phyloP scores from a whole-genome alignment of 2,888 invertebrate genomes.

The Xestia ashworthii region DNA sequence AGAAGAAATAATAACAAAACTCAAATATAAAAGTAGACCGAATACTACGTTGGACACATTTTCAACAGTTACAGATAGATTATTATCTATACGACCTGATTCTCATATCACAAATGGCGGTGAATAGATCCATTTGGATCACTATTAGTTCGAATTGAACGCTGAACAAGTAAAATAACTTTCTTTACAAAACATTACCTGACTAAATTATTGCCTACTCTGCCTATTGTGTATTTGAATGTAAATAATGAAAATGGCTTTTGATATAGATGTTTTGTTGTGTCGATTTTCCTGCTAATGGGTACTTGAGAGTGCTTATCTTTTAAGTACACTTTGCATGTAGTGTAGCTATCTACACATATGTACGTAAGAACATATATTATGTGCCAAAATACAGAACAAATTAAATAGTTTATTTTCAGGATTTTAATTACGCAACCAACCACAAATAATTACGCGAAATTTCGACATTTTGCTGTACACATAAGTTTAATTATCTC shows the following conservation, averaged over 20 bases:
- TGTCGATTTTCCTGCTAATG: constrained; percentile 30
- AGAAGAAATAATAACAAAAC: not conserved
- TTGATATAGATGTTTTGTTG: constrained; percentile 26
- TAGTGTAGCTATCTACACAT: not conserved
- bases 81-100: constrained; percentile 44
- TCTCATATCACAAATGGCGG: constrained; percentile 48
- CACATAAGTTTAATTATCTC: not conserved
- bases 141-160: constrained; percentile 49
- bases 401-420: constrained; percentile 2
- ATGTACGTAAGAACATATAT: not conserved
- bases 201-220: constrained; percentile 35
- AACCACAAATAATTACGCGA: constrained; percentile 1
- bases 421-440: not conserved
- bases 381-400: not conserved
- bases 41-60: constrained; percentile 17
- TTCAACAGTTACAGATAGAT: constrained; percentile 45
- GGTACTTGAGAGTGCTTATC: constrained; percentile 26
- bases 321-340: constrained; percentile 13
- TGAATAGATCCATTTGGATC: constrained; percentile 64
- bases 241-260: constrained; percentile 47
- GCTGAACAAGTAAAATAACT: constrained; percentile 49
- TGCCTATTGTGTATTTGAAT: constrained; percentile 47
- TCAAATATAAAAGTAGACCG: not conserved
- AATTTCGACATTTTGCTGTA: constrained; percentile 1
- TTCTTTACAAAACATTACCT: constrained; percentile 49